These are phyloP conservation scores for Trilocha varians DNA, from an alignment of 2,888 invertebrate species.

Conservation along the genomic window DNA sequence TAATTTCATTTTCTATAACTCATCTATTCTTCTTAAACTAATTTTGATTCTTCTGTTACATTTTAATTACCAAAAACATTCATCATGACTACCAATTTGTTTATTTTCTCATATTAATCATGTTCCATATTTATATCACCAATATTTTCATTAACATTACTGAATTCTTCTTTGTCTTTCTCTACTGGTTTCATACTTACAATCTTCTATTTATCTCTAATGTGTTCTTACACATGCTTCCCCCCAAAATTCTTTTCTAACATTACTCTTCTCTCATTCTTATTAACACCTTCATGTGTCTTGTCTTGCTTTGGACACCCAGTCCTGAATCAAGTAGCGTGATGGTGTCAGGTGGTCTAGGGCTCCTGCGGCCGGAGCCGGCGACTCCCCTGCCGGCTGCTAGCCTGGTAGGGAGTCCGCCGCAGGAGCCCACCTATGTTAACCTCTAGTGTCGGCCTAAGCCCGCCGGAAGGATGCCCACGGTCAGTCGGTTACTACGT, in stretches of 20 bases:
- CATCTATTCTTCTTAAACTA: background rate
- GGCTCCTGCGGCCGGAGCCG: slow-evolving; percentile 70
- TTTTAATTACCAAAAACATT: too few species aligned
- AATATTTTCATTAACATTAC: background rate
- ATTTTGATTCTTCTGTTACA: too few species aligned
- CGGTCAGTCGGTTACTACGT: slow-evolving; percentile 45
- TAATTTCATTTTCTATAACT: too few species aligned
- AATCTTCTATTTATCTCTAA: background rate
- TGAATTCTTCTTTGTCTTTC: slow-evolving; percentile 1
- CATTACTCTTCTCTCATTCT: slow-evolving; percentile 1
- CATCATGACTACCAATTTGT: too few species aligned
- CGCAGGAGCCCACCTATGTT: slow-evolving; percentile 94
- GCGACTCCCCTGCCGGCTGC: slow-evolving; percentile 60
- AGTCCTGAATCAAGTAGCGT: slow-evolving; percentile 75
- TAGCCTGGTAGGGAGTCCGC: slow-evolving; percentile 72
- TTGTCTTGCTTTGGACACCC: slow-evolving; percentile 9
- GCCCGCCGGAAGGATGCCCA: slow-evolving; percentile 49
- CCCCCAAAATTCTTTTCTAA: background rate
- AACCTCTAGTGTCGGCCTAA: slow-evolving; percentile 85
- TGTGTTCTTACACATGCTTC: background rate
- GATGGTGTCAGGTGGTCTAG: slow-evolving; percentile 63
- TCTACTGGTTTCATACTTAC: background rate
- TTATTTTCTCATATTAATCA: background rate
- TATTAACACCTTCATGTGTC: too few species aligned
- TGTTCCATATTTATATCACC: background rate